phyloP scores from a whole-genome alignment of 2,888 invertebrate genomes.

The Phyllotreta cruciferae region DNA sequence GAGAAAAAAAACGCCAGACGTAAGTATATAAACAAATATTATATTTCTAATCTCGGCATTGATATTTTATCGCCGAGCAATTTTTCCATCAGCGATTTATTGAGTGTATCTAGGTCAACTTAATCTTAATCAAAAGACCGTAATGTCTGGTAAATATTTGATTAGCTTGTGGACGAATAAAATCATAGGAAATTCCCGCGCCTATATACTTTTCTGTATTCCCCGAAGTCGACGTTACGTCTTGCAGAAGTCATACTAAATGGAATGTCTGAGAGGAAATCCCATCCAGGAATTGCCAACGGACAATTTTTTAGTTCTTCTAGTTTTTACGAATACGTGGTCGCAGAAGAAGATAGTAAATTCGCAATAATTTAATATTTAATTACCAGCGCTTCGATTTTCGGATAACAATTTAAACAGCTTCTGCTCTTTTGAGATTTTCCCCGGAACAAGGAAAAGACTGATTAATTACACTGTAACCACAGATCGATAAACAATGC shows the following conservation, averaged over 20 bases:
- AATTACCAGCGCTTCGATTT: no score
- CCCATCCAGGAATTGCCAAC: no score
- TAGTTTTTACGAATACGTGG: no score
- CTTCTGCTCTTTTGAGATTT: no score
- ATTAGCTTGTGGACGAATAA: neutral
- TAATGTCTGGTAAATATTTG: constrained; percentile 4
- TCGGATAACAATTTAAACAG: no score
- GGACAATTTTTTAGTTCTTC: no score
- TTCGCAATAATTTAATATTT: no score
- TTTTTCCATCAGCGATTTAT: neutral
- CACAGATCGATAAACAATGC: constrained; percentile 7
- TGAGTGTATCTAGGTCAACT: constrained; percentile 3
- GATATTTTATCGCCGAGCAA: neutral
- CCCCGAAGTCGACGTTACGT: neutral
- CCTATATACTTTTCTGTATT: neutral
- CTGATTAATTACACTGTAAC: constrained; percentile 5
- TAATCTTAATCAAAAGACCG: neutral
- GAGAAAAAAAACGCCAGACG: no score
- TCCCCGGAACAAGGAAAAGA: neutral
- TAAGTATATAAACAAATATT: no score
- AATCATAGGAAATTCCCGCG: neutral
- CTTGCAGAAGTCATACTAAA: neutral
- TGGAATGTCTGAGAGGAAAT: no score
- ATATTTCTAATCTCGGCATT: no score
- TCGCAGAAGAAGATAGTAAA: no score